Evolutionary conservation across 2,888 invertebrate genomes (phyloP), one percentile per base, ranked within the genome.

Genomic region (Mystacides longicornis): DNA sequence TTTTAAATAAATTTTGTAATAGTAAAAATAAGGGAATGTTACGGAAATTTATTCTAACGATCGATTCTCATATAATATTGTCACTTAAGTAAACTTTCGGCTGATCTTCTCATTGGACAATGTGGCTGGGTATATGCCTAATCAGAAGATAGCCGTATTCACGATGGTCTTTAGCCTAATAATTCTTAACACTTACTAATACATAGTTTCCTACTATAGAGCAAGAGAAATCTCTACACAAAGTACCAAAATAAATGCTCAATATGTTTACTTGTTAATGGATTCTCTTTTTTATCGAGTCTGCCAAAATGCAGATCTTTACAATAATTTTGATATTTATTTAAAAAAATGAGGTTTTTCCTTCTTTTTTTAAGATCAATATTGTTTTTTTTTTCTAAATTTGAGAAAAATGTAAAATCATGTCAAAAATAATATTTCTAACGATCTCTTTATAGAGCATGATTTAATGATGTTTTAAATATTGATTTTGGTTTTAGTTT

Each of bases 91-190:
- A 5, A 18, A 19, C 20, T 33, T 58, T 42, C 60, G 67, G 69
- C 63, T 68, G 67, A 69, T 69, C 66, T 64, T 72, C 80, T 77
- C 80, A 81, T 83, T 82, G 80, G 80, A 75, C 80, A 79, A 81
- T 81, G 82, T 84, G 85, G 83, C 84, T 83, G 84, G 84, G 83
- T 75, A 73, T 77, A 81, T 82, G 81, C 77, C 81, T 81, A 82
- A 83, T 82, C 81, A 77, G 74, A 79, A 72, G 74, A 74, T 78
- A 80, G 80, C 71, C 67, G 70, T 68, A 23, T 4, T n/a, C n/a
- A 2, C 27, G 37, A 49, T 18, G 23, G 11, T 18, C 42, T 9
- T 21, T 31, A 21, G n/a, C 21, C 33, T 31, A 49, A 14, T 37
- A 37, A 37, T 4, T 37, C 14, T 37, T 37, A 37, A 7, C 3